Base-by-base conservation (phyloP, 2,888 invertebrate species). In the Drosophila eohydei region DNA sequence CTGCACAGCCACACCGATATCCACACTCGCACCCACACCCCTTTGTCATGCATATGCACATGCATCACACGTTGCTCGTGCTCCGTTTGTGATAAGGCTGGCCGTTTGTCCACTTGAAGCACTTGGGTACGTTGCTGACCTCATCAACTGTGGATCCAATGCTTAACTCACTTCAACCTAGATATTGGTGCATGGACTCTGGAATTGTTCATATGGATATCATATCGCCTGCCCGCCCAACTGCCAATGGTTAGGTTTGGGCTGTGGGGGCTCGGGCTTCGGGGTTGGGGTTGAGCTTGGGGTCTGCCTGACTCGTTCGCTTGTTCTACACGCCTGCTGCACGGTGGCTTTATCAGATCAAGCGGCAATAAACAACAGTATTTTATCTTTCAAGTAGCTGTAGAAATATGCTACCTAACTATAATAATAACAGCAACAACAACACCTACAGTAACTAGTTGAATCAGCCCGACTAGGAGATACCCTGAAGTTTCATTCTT, bases 321-420 rank as follows among this genome's bases (percentile, higher is more conserved):
- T 71, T 88, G 88, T 85, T 74, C 70, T 75, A 84, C 87, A 88
- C 73, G 79, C 71, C 77, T 83, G 81, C 84, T 78, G 82, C 74
- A 89, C 86, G 80, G 76, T 87, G 80, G 80, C 90, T 91, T 91
- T 91, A 91, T 91, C 91, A 88, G 92, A 91, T 91, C 91, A 82
- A 88, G 90, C 81, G 78, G 88, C 84, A 90, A 91, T 91, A 91
- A 91, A 90, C 88, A 88, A 81, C 80, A 80, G 83, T 85, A 62
- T 90, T 92, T 91, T 91, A 92, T 91, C 92, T 91, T 90, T 91
- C 91, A 91, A 91, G 91, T 92, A 89, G 92, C 88, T 89, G 90
- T 90, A 74, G 80, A 83, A 91, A 89, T 90, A 89, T 89, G 88
- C 91, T 91, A 91, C 86, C 88, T 81, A 83, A 75, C 74, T 79